phyloP scores from a whole-genome alignment of 2,888 invertebrate genomes.

The Agapostemon virescens region DNA sequence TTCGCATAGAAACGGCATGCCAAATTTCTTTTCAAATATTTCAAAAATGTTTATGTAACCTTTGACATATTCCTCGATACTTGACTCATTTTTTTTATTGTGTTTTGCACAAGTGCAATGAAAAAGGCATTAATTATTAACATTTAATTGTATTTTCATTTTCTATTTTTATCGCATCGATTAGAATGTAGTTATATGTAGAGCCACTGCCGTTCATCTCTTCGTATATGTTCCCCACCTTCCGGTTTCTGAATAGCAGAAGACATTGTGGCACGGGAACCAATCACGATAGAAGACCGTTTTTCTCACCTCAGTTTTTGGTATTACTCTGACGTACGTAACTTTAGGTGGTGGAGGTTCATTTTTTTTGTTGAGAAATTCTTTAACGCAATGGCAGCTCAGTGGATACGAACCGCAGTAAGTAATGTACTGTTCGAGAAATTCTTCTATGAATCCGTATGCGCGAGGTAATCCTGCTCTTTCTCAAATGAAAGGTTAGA shows the following conservation, averaged over 20 bases:
- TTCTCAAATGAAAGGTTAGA: constrained; percentile 72
- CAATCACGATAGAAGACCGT: constrained; percentile 66
- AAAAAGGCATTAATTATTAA: background rate
- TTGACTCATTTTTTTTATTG: background rate
- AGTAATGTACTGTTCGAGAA: constrained; percentile 64
- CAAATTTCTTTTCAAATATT: background rate
- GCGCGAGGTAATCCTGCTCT: constrained; percentile 46
- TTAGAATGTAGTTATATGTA: constrained; percentile 32
- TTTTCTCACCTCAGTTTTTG: constrained; percentile 58
- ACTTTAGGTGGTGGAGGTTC: constrained; percentile 54
- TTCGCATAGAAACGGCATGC: background rate
- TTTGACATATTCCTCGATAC: background rate
- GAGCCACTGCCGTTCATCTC: constrained; percentile 56
- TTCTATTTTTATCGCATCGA: background rate
- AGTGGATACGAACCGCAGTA: constrained; percentile 78
- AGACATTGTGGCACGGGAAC: constrained; percentile 66
- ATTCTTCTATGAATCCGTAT: constrained; percentile 39
- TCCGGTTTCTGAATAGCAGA: constrained; percentile 72
- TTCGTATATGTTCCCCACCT: constrained; percentile 61
- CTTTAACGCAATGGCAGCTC: constrained; percentile 76
- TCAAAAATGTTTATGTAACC: background rate
- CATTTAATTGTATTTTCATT: background rate
- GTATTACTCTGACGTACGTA: constrained; percentile 71
- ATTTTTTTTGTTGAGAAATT: constrained; percentile 65
- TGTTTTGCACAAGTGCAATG: background rate